Percentiles rank a stretch among this genome's conserved stretches.
phyloP scores from a whole-genome alignment of 2,113 vertebrate genomes.

The Perca fluviatilis region DNA sequence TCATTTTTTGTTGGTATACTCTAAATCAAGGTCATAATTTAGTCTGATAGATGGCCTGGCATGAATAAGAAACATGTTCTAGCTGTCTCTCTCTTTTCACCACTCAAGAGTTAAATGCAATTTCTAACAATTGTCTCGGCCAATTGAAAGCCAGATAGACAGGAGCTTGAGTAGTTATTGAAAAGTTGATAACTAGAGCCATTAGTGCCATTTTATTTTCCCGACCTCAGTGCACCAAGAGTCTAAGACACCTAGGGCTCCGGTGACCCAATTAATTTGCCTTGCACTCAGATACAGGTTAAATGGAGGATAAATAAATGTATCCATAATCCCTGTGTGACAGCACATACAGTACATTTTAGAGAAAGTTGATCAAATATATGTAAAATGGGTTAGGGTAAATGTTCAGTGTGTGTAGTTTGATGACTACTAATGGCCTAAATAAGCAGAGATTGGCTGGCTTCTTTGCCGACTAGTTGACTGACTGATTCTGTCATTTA shows the following conservation, averaged over 20 bases:
- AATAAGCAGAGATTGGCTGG: slow-evolving; percentile 13
- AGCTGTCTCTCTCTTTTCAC: background rate
- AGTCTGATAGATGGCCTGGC: background rate
- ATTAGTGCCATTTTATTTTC: slow-evolving; percentile 44
- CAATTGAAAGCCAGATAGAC: background rate
- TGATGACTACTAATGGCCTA: slow-evolving; percentile 23
- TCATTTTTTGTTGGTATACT: background rate
- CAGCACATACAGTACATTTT: background rate
- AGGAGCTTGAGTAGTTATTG: slow-evolving; percentile 28
- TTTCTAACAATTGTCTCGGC: background rate
- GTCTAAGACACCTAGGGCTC: slow-evolving; percentile 35
- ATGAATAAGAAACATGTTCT: background rate
- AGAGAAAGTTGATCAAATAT: background rate
- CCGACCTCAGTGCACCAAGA: slow-evolving; percentile 37
- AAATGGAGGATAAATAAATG: background rate
- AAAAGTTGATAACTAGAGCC: slow-evolving; percentile 49
- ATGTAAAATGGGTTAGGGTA: background rate
- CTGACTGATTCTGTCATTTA: background rate
- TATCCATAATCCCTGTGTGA: background rate
- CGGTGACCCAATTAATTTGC: slow-evolving; percentile 49
- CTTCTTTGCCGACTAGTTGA: background rate
- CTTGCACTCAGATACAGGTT: slow-evolving; percentile 9
- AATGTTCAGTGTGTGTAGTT: slow-evolving; percentile 17
- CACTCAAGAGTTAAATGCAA: background rate
- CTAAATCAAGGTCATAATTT: background rate